Base-by-base conservation (phyloP, 2,888 invertebrate genomes). In the Latrodectus hesperus region DNA sequence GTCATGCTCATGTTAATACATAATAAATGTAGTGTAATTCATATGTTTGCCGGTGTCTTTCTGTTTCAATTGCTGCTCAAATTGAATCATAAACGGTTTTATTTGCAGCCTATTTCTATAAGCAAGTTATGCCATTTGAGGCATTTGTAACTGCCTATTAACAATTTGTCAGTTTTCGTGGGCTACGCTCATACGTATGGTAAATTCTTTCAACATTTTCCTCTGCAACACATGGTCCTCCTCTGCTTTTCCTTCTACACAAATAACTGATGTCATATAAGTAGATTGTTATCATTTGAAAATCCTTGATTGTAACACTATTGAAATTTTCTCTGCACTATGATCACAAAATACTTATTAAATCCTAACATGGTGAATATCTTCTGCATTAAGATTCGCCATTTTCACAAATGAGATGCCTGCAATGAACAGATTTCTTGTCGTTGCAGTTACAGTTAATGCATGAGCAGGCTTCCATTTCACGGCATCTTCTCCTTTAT, bases 1-100 rank as follows among this genome's bases (percentile, higher is more conserved):
- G 76, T 87, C 84, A 53, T 71, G 49, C 17, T 84, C 72, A 81
- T 89, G 76, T 84, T 83, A 70, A 67, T 60, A 53, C 51, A 76
- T n/a, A 65, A 17, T 74, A 53, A 10, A 53, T 65, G n/a, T 49
- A 65, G n/a, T n/a, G n/a, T 65, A 76, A 65, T 76, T 65, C 65
- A 49, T 65, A 51, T 1, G 76, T 38, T 76, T 76, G 64, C 38
- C 0, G 64, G 9, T n/a, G 65, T 65, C 76, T 64, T 76, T 17
- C n/a, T n/a, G 49, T 16, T 64, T 49, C 49, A 76, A 53, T 55
- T 64, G 49, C 51, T 77, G 67, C 68, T 22, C 14, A 65, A 77
- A 67, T 77, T 77, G 67, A 67, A 67, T 65, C n/a, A 67, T 9
- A 51, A 67, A 77, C 4, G 67, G 77, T 77, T 67, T 77, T 51